phyloP scores from a whole-genome alignment of 2,113 vertebrate genomes.

The Conger conger region DNA sequence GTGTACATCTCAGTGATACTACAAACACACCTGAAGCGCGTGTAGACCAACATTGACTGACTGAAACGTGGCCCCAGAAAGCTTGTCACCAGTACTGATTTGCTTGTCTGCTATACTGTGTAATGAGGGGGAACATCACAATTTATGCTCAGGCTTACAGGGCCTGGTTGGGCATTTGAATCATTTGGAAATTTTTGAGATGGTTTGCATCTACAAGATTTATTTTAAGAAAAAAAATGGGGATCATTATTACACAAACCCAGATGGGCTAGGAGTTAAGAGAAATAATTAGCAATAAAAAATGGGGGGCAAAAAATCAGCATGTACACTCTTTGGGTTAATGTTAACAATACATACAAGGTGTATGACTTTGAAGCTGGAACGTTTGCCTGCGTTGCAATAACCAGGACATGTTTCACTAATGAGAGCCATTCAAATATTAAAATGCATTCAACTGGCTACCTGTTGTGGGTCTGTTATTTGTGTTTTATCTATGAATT shows the following conservation, averaged over 20 bases:
- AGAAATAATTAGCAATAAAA: constrained; percentile 33
- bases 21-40: too few relatives aligned
- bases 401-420: background rate
- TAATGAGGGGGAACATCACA: background rate
- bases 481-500: background rate
- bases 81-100: background rate
- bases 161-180: background rate
- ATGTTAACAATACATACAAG: constrained; percentile 10
- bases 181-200: background rate
- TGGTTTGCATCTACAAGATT: background rate
- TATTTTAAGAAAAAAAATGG: background rate
- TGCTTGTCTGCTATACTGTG: background rate
- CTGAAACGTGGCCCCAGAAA: constrained; percentile 11
- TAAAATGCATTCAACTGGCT: constrained; percentile 16
- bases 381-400: background rate
- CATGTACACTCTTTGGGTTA: constrained; percentile 8
- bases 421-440: background rate
- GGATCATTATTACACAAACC: constrained; percentile 18
- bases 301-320: constrained; percentile 7
- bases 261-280: background rate
- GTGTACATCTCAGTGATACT: background rate
- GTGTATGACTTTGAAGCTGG: constrained; percentile 3
- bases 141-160: background rate
- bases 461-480: background rate
- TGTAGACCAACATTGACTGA: background rate